Conservation (phyloP, 2,888 invertebrate species). For the Eutolmus rufibarbis region DNA sequence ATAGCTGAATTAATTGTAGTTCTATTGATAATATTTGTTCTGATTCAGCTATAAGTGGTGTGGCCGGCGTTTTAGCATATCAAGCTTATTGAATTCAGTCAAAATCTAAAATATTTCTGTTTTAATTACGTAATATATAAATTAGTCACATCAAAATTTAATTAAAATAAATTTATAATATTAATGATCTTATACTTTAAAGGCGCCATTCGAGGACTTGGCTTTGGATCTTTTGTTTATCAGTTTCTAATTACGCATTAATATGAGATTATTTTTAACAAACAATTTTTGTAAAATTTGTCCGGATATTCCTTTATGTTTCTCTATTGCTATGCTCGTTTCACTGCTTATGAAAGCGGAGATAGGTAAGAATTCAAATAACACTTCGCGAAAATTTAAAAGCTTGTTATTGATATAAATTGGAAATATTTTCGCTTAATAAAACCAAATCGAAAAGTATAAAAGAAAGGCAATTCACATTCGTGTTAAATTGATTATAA, state of each 20-base stretch:
- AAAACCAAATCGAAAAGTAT: background rate
- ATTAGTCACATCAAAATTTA: too few relatives aligned
- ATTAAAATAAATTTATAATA: too few relatives aligned
- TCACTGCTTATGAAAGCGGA: background rate
- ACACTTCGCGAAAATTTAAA: background rate
- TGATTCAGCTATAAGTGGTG: too few relatives aligned
- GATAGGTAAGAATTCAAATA: background rate
- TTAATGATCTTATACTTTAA: background rate
- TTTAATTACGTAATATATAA: too few relatives aligned
- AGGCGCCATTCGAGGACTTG: background rate
- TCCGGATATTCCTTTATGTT: background rate
- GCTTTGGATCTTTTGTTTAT: too few relatives aligned
- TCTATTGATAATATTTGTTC: too few relatives aligned
- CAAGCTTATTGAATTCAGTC: too few relatives aligned
- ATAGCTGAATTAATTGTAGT: too few relatives aligned
- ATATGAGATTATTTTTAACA: background rate
- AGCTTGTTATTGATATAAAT: background rate
- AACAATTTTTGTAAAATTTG: background rate
- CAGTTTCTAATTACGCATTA: background rate
- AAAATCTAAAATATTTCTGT: too few relatives aligned
- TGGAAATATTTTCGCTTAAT: background rate
- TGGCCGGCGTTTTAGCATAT: too few relatives aligned
- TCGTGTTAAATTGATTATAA: background rate
- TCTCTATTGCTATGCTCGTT: background rate
- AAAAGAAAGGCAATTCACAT: background rate